Evolutionary conservation across 2,113 vertebrate species (phyloP).

Genomic region (Vidua chalybeata): DNA sequence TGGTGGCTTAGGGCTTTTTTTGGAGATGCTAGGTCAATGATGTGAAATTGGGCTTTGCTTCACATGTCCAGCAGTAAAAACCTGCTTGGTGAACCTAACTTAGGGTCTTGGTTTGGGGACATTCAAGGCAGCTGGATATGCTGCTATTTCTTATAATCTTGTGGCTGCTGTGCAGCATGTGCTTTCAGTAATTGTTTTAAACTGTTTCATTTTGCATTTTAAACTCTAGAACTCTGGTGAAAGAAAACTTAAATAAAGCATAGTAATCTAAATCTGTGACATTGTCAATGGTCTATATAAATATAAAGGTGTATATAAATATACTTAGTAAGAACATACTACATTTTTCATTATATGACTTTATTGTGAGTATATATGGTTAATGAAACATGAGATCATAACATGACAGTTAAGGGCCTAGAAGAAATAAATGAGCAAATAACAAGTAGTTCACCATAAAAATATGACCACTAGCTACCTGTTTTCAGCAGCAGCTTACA

Average conservation of each 20-base stretch:
- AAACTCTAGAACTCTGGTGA: neutral
- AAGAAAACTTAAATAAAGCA: neutral
- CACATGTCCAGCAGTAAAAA: neutral
- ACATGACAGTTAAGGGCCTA: neutral
- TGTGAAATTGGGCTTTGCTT: neutral
- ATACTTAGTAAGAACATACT: neutral
- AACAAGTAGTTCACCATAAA: neutral
- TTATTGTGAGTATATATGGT: neutral
- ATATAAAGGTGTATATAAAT: neutral
- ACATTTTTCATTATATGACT: neutral
- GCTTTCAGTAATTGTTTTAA: neutral
- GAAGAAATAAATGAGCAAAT: neutral
- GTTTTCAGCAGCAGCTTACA: neutral
- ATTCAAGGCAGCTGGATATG: neutral
- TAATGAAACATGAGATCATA: neutral
- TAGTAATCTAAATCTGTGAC: neutral
- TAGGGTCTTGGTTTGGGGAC: neutral
- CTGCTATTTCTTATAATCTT: neutral
- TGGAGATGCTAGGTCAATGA: neutral
- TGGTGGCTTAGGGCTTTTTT: neutral
- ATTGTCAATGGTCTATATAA: neutral
- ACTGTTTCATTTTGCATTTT: neutral
- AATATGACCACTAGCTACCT: neutral
- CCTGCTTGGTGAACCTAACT: neutral
- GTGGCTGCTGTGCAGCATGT: neutral